Conservation (phyloP, 2,888 invertebrate genomes). For the Cephalotes varians region DNA sequence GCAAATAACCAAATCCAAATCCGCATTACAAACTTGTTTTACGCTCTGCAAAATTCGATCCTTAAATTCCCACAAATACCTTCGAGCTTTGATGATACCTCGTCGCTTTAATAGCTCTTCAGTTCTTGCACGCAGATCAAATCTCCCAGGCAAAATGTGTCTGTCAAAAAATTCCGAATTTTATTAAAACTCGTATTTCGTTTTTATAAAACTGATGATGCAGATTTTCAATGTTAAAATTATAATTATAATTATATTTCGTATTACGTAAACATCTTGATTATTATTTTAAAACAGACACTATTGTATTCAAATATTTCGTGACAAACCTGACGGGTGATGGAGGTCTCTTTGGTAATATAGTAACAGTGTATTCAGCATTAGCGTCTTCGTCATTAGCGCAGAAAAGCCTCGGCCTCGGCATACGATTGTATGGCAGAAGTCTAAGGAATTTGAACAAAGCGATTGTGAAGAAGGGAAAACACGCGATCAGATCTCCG, state of each 20-base stretch:
- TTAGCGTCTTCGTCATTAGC: not conserved
- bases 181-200: constrained; percentile 12
- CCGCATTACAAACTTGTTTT: constrained; percentile 11
- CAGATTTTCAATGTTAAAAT: not conserved
- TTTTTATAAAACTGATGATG: not conserved
- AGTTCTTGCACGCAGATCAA: constrained; percentile 57
- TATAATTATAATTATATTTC: constrained; percentile 14
- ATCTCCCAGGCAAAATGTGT: constrained; percentile 56
- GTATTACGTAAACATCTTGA: not conserved
- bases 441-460: constrained; percentile 43
- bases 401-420: constrained; percentile 47
- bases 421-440: constrained; percentile 54
- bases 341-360: constrained; percentile 50
- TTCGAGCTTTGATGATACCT: not conserved
- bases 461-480: constrained; percentile 22
- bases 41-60: constrained; percentile 53
- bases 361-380: not conserved
- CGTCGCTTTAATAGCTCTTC: constrained; percentile 12
- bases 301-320: not conserved
- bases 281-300: not conserved
- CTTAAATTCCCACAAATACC: constrained; percentile 55
- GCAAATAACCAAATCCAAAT: constrained; percentile 31
- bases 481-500: constrained; percentile 37
- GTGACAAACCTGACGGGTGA: constrained; percentile 61
- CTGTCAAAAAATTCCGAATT: constrained; percentile 49